Base-by-base conservation (phyloP, 2,888 invertebrate genomes). In the Trachelus troglodyta region DNA sequence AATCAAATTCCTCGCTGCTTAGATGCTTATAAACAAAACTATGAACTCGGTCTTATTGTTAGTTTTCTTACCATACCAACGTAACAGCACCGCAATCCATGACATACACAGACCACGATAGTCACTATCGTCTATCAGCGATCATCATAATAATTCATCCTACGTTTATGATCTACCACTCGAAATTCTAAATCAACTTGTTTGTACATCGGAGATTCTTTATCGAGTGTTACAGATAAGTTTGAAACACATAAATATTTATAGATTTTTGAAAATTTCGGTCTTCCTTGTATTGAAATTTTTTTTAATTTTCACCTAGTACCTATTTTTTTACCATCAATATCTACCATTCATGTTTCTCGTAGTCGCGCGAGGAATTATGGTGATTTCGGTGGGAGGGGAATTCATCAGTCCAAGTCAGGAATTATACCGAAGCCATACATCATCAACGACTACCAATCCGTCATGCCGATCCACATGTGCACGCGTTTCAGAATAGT, bases 381-480 rank as follows among this genome's bases (percentile, higher is more conserved):
- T 82, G 84, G 82, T 83, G 84, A 86, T 85, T 82, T 83, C 76
- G 73, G 81, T 78, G 84, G 81, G 82, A 82, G 79, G 80, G 79
- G 87, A 89, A 91, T 91, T 90, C 89, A 90, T 90, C 89, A 86
- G 90, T 89, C 86, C 89, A 86, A 89, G 90, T 88, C 90, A 87
- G 85, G 87, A 90, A 89, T 91, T 88, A 89, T 89, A 89, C 88
- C 88, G 87, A 87, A 85, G 88, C 89, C 90, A 91, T 91, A 89
- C 89, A 91, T 91, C 91, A 91, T 87, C 85, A 84, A 87, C 81
- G 85, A 83, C 84, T 83, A 83, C 89, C 89, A 89, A 91, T 90
- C 89, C 90, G 88, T 90, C 90, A 91, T 89, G 84, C 76, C 84
- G 86, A 89, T 88, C 85, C 88, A 85, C 85, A 85, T 85, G 86